Conservation (phyloP, 1,140 invertebrate species). For the Mactra quadrangularis region DNA sequence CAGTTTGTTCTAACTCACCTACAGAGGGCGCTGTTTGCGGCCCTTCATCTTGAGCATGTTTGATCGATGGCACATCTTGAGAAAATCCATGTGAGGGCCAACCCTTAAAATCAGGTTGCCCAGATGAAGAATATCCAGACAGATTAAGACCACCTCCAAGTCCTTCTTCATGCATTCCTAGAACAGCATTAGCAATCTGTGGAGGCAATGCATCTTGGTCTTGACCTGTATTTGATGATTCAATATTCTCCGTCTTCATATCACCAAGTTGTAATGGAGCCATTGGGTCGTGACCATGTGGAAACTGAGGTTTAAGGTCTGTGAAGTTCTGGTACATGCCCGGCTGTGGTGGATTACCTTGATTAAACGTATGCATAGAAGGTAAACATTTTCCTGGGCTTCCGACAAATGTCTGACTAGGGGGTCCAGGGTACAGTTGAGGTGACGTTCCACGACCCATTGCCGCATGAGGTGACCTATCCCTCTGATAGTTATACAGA, state of each 20-base stretch:
- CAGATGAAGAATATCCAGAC: not conserved
- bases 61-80: not conserved
- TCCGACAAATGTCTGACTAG: slow-evolving; percentile 29
- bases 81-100: slow-evolving; percentile 17
- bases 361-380: slow-evolving; percentile 27
- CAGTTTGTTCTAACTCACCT: slow-evolving; percentile 20
- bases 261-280: not conserved
- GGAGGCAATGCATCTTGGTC: slow-evolving; percentile 39
- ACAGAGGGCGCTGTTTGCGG: slow-evolving; percentile 3
- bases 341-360: not conserved
- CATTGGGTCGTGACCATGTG: not conserved
- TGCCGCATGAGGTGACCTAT: slow-evolving; percentile 9
- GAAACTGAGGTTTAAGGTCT: not conserved
- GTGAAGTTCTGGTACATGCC: slow-evolving; percentile 23
- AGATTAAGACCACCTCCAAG: slow-evolving; percentile 82
- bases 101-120: not conserved
- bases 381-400: slow-evolving; percentile 38
- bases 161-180: slow-evolving; percentile 92
- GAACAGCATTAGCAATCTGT: slow-evolving; percentile 50
- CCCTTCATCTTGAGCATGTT: slow-evolving; percentile 4
- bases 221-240: not conserved
- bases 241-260: not conserved
- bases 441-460: slow-evolving; percentile 16
- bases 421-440: slow-evolving; percentile 45
- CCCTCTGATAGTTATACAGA: slow-evolving; percentile 51